phyloP scores from a whole-genome alignment of 1,140 invertebrate species.

The Drosophila obscura region DNA sequence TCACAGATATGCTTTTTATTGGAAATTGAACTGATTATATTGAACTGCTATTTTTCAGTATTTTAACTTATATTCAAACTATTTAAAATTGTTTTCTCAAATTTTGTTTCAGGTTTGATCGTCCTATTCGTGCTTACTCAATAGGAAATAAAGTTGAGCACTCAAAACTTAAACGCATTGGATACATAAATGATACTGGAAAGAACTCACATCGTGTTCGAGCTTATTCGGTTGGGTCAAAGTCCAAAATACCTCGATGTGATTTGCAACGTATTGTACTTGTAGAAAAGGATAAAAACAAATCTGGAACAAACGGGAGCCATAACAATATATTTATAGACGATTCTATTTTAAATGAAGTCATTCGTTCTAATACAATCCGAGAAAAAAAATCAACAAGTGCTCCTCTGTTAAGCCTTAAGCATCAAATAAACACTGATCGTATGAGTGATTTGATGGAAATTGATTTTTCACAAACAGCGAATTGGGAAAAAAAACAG shows the following conservation, averaged over 20 bases:
- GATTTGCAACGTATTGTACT: constrained; percentile 66
- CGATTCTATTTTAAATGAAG: constrained; percentile 9
- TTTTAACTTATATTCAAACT: no score
- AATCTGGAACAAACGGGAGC: constrained; percentile 57
- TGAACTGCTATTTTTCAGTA: no score
- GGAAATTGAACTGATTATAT: no score
- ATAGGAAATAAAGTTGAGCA: constrained; percentile 92
- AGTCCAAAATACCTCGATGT: constrained; percentile 85
- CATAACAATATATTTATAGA: constrained; percentile 61
- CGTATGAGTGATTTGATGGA: constrained; percentile 92
- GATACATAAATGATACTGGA: constrained; percentile 64
- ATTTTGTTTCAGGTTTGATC: constrained; percentile 77
- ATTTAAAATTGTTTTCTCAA: no score
- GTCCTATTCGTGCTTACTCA: constrained; percentile 92
- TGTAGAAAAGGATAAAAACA: constrained; percentile 50
- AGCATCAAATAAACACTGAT: constrained; percentile 87
- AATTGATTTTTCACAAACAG: constrained; percentile 88
- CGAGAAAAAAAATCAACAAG: constrained; percentile 85
- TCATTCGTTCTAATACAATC: constrained; percentile 5
- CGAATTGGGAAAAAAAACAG: constrained; percentile 34
- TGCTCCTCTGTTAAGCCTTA: constrained; percentile 86
- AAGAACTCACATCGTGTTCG: constrained; percentile 85
- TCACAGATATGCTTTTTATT: no score
- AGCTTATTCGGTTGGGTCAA: constrained; percentile 89
- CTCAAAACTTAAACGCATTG: constrained; percentile 67